Evolutionary conservation across 2,113 vertebrate genomes (phyloP).

Genomic region (Apistogramma diplotaenia): DNA sequence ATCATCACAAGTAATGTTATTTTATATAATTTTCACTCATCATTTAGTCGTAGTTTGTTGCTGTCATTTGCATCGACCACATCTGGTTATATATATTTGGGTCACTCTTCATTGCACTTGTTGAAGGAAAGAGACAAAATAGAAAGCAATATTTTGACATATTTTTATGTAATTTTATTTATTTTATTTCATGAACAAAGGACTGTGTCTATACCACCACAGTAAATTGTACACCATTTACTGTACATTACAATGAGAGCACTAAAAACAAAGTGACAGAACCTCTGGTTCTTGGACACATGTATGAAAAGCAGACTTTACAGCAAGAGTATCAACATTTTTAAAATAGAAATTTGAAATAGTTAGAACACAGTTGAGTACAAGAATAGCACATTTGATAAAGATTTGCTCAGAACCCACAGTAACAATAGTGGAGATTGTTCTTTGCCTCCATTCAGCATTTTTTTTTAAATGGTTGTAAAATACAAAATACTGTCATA

Average conservation of each 20-base stretch:
- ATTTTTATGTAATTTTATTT: constrained; percentile 74
- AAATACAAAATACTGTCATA: constrained; percentile 68
- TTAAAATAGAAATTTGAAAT: constrained; percentile 75
- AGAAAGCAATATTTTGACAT: constrained; percentile 1
- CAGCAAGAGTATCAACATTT: constrained; percentile 78
- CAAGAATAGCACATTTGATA: constrained; percentile 76
- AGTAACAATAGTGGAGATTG: constrained; percentile 67
- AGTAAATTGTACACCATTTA: constrained; percentile 76
- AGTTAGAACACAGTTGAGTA: constrained; percentile 79
- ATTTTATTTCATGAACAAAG: constrained; percentile 67
- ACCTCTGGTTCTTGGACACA: constrained; percentile 74
- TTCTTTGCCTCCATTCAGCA: constrained; percentile 65
- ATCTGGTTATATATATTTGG: neutral
- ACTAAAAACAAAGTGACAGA: constrained; percentile 78
- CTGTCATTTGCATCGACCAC: neutral
- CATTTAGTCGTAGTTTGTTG: too few species aligned
- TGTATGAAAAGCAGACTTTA: constrained; percentile 84
- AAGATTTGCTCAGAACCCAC: constrained; percentile 75
- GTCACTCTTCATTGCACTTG: neutral
- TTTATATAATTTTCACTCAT: too few species aligned
- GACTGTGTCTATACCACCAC: constrained; percentile 80
- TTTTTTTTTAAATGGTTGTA: constrained; percentile 40
- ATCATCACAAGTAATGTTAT: too few species aligned
- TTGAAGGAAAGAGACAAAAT: neutral
- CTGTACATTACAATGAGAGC: constrained; percentile 78